Evolutionary conservation across 1,140 invertebrate species (phyloP).

Genomic region (Heliconius eleuchia): DNA sequence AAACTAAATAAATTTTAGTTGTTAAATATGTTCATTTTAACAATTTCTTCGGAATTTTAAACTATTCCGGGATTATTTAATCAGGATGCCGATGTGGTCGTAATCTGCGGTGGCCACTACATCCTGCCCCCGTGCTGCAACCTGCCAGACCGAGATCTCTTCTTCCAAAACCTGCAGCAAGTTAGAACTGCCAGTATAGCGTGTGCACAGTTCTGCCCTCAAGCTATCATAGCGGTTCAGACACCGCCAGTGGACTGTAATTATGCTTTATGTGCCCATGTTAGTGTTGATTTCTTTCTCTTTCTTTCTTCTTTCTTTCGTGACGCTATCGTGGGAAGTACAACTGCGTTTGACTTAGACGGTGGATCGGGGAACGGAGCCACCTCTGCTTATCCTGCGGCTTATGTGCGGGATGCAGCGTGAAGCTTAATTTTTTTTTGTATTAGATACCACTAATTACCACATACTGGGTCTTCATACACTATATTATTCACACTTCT

Average conservation of each 20-base stretch:
- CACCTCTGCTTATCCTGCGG: no score
- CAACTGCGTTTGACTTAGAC: no score
- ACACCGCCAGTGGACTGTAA: constrained; percentile 71
- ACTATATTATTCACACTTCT: no score
- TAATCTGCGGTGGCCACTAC: constrained; percentile 67
- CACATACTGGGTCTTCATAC: no score
- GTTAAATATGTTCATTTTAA: neutral
- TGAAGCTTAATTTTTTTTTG: no score
- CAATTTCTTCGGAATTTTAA: neutral
- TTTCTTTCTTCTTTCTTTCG: neutral
- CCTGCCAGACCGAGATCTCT: constrained; percentile 58
- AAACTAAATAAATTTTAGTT: no score
- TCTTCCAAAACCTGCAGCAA: constrained; percentile 62
- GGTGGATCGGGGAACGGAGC: no score
- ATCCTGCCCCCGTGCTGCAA: constrained; percentile 59
- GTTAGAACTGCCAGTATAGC: constrained; percentile 60
- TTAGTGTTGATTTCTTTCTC: constrained; percentile 36
- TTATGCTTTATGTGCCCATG: constrained; percentile 58
- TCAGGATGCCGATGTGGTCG: constrained; percentile 62
- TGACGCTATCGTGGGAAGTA: no score
- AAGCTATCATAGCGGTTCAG: constrained; percentile 63
- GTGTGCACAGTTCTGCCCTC: constrained; percentile 57
- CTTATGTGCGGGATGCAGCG: no score
- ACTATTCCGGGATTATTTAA: neutral
- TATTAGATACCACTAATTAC: no score